Conservation (phyloP, 2,888 invertebrate species). For the Smittia sp. region DNA sequence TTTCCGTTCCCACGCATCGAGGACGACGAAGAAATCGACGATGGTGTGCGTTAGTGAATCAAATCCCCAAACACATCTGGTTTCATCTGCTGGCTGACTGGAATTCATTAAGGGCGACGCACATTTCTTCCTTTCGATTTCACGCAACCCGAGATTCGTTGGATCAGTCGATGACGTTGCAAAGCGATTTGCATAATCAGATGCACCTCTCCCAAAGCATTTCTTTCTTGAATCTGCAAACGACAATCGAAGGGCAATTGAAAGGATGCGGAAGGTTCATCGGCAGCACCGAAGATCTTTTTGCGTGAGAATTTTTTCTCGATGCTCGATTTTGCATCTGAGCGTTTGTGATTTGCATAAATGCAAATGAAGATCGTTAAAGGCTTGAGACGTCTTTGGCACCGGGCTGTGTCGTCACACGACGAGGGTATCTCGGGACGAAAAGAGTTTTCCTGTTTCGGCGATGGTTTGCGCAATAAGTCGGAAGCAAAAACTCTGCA, state of each 20-base stretch:
- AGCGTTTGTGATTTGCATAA: slow-evolving; percentile 31
- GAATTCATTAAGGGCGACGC: background rate
- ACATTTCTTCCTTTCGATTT: slow-evolving; percentile 31
- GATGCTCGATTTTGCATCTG: slow-evolving; percentile 27
- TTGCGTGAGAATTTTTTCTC: slow-evolving; percentile 35
- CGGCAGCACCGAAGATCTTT: background rate
- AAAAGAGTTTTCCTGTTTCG: no score
- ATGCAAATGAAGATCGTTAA: slow-evolving; percentile 34
- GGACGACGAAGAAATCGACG: background rate
- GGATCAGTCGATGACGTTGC: background rate
- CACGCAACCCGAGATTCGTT: background rate
- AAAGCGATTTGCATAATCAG: slow-evolving; percentile 32
- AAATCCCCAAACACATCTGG: background rate
- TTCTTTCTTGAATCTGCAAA: slow-evolving; percentile 14
- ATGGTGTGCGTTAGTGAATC: background rate
- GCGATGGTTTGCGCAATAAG: background rate
- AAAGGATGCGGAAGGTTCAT: slow-evolving; percentile 2
- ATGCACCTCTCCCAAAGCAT: slow-evolving; percentile 19
- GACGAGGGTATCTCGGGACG: background rate
- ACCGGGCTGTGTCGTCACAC: background rate
- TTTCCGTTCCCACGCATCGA: slow-evolving; percentile 36
- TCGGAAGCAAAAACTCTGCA: background rate
- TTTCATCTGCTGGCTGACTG: background rate
- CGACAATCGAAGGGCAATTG: background rate
- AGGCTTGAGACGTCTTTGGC: background rate